Base-by-base conservation (phyloP, 2,113 vertebrate species). In the Solea senegalensis region DNA sequence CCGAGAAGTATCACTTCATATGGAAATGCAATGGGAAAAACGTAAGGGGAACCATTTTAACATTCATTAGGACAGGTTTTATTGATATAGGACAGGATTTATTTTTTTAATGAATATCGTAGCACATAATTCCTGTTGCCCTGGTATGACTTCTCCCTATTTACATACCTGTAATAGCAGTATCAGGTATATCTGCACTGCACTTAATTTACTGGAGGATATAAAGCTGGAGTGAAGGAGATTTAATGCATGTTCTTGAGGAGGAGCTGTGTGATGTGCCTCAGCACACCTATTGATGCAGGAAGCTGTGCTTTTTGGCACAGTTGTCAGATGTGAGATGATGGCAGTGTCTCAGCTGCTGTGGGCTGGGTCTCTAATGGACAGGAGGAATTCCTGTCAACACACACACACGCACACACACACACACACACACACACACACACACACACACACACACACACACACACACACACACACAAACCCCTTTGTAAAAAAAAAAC, bases 311-410 rank as follows among this genome's bases (percentile, higher is more conserved):
- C 72, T 80, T 52, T 43, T 84, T 87, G 79, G 88, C 78, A 65
- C 95, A 96, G 94, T 95, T 95, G 95, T 95, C 92, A 94, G 90
- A 89, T 90, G 88, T 88, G 90, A 89, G 87, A 79, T 84, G 82
- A 86, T 43, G 80, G 89, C 83, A 90, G 87, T 83, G 81, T 88
- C 88, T 94, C 97, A 98, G 96, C 96, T 97, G 96, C 95, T 91
- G 91, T 83, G 88, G 97, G 96, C 93, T 45, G 94, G 88, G 87
- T 82, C 74, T 80, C 66, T 82, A 80, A 79, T 76, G 78, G 81
- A 70, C 16, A 10, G 69, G 89, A 80, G 78, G 2, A 78, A 87
- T 88, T 74, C 81, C 82, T 79, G n/a, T 86, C 84, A 87, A 89
- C 81, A 90, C 50, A 87, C 91, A 88, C 89, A 76, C 83, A 87